These are phyloP conservation scores for Folsomia candida DNA, from an alignment of 2,888 invertebrate species.

Conservation along the genomic window DNA sequence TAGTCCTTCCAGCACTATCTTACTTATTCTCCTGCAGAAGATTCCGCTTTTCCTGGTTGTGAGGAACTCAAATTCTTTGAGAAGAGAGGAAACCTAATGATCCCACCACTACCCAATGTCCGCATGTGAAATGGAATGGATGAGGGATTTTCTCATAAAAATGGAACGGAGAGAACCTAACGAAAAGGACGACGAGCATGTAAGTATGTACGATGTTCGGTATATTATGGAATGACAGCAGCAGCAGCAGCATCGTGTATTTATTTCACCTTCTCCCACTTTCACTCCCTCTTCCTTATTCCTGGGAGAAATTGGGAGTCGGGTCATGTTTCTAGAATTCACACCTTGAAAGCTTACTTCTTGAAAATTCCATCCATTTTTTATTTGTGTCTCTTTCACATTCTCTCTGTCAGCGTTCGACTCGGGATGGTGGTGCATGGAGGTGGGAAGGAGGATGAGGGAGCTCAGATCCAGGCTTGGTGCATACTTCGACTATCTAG, in stretches of 20 bases:
- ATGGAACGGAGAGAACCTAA: too few relatives aligned
- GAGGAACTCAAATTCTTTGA: neutral
- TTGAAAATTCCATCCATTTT: conserved; percentile 12
- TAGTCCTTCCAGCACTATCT: too few relatives aligned
- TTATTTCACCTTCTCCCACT: neutral
- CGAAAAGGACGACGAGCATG: too few relatives aligned
- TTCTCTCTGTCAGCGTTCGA: neutral
- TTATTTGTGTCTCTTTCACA: neutral
- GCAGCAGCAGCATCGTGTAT: neutral
- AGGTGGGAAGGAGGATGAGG: neutral
- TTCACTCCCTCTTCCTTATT: neutral
- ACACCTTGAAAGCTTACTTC: conserved; percentile 1
- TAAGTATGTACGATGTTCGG: neutral
- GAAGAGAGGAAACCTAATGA: neutral
- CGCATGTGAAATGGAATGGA: neutral
- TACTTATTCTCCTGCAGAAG: neutral
- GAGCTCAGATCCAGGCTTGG: neutral
- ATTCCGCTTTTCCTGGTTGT: too few relatives aligned
- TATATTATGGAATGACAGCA: neutral
- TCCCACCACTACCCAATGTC: neutral
- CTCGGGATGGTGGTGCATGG: neutral
- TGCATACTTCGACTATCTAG: neutral
- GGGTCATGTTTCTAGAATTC: conserved; percentile 6
- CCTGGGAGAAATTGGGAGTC: neutral
- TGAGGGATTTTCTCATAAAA: neutral